These are phyloP conservation scores for Coleophora flavipennella DNA, from an alignment of 2,888 invertebrate genomes.

Conservation along the genomic window DNA sequence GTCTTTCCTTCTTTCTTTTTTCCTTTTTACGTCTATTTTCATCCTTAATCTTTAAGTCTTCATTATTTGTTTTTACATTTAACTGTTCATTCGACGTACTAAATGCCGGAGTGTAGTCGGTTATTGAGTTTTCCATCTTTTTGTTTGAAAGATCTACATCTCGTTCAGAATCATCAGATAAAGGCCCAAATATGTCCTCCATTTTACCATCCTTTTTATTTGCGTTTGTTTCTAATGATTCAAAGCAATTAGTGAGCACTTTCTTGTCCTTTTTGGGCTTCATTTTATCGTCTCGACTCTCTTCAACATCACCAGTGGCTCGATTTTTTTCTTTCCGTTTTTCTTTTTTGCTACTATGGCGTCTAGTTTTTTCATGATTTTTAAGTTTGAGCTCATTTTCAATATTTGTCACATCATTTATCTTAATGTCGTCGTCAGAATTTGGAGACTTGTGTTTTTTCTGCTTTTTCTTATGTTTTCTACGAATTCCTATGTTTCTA, in stretches of 20 bases:
- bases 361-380: slow-evolving; percentile 65
- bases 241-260: slow-evolving; percentile 32
- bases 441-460: slow-evolving; percentile 81
- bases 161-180: slow-evolving; percentile 80
- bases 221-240: slow-evolving; percentile 34
- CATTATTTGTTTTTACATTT: slow-evolving; percentile 19
- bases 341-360: slow-evolving; percentile 71
- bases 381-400: slow-evolving; percentile 48
- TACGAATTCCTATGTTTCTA: slow-evolving; percentile 71
- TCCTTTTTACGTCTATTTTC: slow-evolving; percentile 74
- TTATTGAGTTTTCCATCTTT: slow-evolving; percentile 35
- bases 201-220: slow-evolving; percentile 83
- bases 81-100: slow-evolving; percentile 22
- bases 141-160: slow-evolving; percentile 29
- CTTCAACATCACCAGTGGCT: slow-evolving; percentile 61
- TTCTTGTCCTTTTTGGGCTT: slow-evolving; percentile 75
- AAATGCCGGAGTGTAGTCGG: slow-evolving; percentile 28
- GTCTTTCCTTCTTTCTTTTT: slow-evolving; percentile 76
- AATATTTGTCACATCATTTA: slow-evolving; percentile 27
- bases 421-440: slow-evolving; percentile 64
- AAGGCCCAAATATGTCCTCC: slow-evolving; percentile 90
- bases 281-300: slow-evolving; percentile 66
- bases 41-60: slow-evolving; percentile 45
- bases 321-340: slow-evolving; percentile 73
- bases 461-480: slow-evolving; percentile 89